phyloP scores from a whole-genome alignment of 2,113 vertebrate species.

The Engystomops pustulosus region DNA sequence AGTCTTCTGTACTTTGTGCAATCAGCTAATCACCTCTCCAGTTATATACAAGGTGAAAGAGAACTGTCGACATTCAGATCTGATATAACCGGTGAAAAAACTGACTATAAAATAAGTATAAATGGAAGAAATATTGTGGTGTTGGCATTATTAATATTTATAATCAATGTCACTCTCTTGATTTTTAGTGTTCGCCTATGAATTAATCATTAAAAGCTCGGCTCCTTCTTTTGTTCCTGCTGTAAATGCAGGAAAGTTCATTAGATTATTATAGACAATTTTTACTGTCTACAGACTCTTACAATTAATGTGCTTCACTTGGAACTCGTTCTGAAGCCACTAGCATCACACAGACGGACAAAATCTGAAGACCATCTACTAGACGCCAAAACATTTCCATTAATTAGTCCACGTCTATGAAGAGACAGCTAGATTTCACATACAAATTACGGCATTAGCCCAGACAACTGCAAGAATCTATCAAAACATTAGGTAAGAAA shows the following conservation, averaged over 20 bases:
- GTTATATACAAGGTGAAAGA: not conserved
- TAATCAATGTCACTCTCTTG: constrained; percentile 28
- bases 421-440: constrained; percentile 1
- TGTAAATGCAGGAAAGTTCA: constrained; percentile 28
- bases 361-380: constrained; percentile 6
- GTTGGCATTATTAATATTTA: constrained; percentile 33
- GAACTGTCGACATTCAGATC: not conserved
- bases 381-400: constrained; percentile 33
- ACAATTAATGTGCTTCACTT: constrained; percentile 13
- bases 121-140: constrained; percentile 7
- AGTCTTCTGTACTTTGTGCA: no score
- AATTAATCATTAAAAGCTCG: constrained; percentile 26
- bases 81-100: not conserved
- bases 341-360: not conserved
- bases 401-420: not conserved
- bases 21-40: not conserved
- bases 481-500: not conserved
- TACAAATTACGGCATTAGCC: constrained; percentile 19
- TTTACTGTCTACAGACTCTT: constrained; percentile 28
- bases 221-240: constrained; percentile 11
- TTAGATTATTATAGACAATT: constrained; percentile 19
- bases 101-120: not conserved
- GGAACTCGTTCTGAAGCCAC: not conserved
- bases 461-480: not conserved
- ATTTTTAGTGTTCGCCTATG: constrained; percentile 25